Base-by-base conservation (phyloP, 2,888 invertebrate genomes). In the Melipona beecheii region DNA sequence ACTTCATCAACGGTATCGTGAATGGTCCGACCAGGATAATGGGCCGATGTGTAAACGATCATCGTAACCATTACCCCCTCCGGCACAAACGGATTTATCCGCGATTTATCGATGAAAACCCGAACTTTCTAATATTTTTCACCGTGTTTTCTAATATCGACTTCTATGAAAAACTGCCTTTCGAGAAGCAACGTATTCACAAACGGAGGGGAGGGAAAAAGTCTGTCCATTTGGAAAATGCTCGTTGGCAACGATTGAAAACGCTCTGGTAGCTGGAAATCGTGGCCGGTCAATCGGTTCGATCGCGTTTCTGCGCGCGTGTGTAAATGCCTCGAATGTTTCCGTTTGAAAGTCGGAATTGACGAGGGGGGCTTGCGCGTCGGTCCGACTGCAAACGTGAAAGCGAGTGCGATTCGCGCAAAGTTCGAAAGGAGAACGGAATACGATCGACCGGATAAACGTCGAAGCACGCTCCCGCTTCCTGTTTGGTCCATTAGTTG, bases 401-500 rank as follows among this genome's bases (percentile, higher is more conserved):
- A 88, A 86, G 86, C 81, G 71, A 43, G 66, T 70, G 64, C 19
- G 60, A 11, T 70, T 69, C 77, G 82, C 81, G 81, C 24, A 77
- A 87, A 87, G 75, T 83, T 81, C 82, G 77, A 81, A 89, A 84
- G 77, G 84, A 85, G 88, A 85, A 74, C 84, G 90, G 87, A 85
- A 87, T 90, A 72, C 86, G 89, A 90, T 87, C 85, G 81, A 69
- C 49, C 75, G 82, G 85, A 89, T 90, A 89, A 85, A 88, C 79
- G 84, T 85, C 76, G 81, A 72, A 84, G 78, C 83, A 84, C 79
- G 85, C 75, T 83, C 72, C 77, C 68, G 84, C 86, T 87, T 90
- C 88, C 89, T 88, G 87, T 89, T 81, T 84, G 87, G 86, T 77
- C 89, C 89, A 90, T 90, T 90, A 87, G 85, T 82, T 72, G 27